Percentiles rank a stretch among this genome's conserved stretches.
Evolutionary conservation across 92 coral and sea anemone species (phyloP).

Genomic region (Palythoa caribaeorum): DNA sequence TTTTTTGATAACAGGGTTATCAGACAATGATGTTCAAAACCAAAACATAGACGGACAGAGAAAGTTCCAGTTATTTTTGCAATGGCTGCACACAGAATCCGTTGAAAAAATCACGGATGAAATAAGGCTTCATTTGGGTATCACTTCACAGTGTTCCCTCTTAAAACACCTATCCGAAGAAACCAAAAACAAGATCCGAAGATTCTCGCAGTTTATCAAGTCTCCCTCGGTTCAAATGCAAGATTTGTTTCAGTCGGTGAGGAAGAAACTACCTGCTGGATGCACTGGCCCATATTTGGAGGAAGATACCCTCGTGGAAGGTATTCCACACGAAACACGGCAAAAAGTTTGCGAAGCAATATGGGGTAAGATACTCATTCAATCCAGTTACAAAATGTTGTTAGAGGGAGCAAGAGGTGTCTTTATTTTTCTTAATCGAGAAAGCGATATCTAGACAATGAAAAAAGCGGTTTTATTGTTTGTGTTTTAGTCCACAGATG

Average conservation of each 20-base stretch:
- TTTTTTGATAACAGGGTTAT: not conserved
- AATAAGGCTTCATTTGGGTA: not conserved
- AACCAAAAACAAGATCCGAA: not conserved
- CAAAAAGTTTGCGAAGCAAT: not conserved
- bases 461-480: no score
- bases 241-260: not conserved
- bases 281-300: constrained; percentile 20
- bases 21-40: not conserved
- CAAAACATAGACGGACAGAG: not conserved
- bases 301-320: not conserved
- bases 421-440: no score
- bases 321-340: not conserved
- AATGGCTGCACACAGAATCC: not conserved
- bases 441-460: no score
- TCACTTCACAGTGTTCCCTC: not conserved
- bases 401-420: no score
- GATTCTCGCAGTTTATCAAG: not conserved
- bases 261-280: constrained; percentile 6
- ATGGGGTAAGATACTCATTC: not conserved
- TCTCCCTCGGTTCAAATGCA: not conserved
- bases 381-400: no score
- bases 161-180: not conserved
- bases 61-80: not conserved
- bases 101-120: not conserved
- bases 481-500: no score